These are phyloP conservation scores for Matsumyia berberina DNA, from an alignment of 2,888 invertebrate species.

Conservation along the genomic window DNA sequence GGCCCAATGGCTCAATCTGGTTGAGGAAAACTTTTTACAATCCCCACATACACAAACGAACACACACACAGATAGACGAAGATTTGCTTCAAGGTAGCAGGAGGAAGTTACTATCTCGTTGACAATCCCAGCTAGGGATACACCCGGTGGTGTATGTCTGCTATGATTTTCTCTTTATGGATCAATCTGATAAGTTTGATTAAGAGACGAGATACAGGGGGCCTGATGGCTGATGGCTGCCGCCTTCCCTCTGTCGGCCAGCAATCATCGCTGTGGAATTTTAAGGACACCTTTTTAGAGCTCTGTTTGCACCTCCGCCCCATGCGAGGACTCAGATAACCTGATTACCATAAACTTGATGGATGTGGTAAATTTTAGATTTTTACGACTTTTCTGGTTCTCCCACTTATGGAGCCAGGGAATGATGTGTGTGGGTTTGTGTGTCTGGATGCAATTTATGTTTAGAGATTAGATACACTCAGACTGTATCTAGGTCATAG, in stretches of 20 bases:
- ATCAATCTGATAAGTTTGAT: slow-evolving; percentile 69
- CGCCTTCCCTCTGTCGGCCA: background rate
- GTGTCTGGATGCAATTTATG: background rate
- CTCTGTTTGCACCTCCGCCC: background rate
- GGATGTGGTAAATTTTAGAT: slow-evolving; percentile 52
- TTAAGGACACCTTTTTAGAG: slow-evolving; percentile 15
- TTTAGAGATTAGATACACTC: slow-evolving; percentile 7
- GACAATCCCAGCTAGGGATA: slow-evolving; percentile 35
- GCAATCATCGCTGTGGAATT: slow-evolving; percentile 7
- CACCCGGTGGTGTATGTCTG: slow-evolving; percentile 50
- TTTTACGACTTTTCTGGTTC: slow-evolving; percentile 33
- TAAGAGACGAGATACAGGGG: slow-evolving; percentile 35
- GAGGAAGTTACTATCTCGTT: slow-evolving; percentile 31
- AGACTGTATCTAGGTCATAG: background rate
- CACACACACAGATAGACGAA: background rate
- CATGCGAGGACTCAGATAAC: slow-evolving; percentile 17
- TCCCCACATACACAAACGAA: background rate
- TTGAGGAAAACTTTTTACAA: slow-evolving; percentile 33
- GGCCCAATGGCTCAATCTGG: slow-evolving; percentile 34
- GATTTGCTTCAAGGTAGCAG: slow-evolving; percentile 6
- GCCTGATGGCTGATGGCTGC: background rate
- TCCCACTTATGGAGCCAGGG: slow-evolving; percentile 6
- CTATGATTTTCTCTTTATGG: slow-evolving; percentile 65
- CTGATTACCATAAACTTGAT: slow-evolving; percentile 65
- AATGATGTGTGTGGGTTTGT: background rate